Conservation (phyloP, 2,888 invertebrate species). For the Oasisia sp. region DNA sequence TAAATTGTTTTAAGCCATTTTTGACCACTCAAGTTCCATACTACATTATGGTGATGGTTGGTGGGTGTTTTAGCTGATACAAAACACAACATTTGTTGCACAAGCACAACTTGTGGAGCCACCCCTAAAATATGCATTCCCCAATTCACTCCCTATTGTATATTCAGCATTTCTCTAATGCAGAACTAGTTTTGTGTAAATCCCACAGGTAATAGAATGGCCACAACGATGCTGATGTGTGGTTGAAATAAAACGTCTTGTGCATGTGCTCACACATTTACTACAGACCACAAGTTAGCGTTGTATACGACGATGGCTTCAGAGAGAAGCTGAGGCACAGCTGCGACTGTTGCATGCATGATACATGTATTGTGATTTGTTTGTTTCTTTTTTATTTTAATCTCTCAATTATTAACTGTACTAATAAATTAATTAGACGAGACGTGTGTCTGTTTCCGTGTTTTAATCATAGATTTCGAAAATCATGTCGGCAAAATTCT, state of each 20-base stretch:
- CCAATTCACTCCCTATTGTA: not conserved
- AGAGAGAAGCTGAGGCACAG: not conserved
- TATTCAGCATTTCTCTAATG: not conserved
- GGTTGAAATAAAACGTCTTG: not conserved
- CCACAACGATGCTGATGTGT: not conserved
- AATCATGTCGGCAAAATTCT: not conserved
- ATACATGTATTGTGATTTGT: not conserved
- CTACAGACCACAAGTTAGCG: not conserved
- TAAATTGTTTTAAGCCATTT: too few relatives aligned
- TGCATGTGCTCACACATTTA: not conserved
- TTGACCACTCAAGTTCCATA: too few relatives aligned
- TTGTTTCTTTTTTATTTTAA: not conserved
- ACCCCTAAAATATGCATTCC: not conserved
- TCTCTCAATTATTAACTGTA: not conserved
- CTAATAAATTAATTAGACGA: conserved; percentile 1
- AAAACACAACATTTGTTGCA: too few relatives aligned
- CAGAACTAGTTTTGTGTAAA: not conserved
- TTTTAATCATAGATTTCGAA: not conserved
- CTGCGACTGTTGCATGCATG: not conserved
- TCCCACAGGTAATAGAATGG: not conserved
- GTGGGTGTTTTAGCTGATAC: too few relatives aligned
- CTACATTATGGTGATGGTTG: too few relatives aligned
- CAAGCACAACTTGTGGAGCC: too few relatives aligned
- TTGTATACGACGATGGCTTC: not conserved
- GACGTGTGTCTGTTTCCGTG: not conserved